Evolutionary conservation across 2,888 invertebrate species (phyloP), one percentile per base, ranked within the genome.

Genomic region (Volucella zonaria): DNA sequence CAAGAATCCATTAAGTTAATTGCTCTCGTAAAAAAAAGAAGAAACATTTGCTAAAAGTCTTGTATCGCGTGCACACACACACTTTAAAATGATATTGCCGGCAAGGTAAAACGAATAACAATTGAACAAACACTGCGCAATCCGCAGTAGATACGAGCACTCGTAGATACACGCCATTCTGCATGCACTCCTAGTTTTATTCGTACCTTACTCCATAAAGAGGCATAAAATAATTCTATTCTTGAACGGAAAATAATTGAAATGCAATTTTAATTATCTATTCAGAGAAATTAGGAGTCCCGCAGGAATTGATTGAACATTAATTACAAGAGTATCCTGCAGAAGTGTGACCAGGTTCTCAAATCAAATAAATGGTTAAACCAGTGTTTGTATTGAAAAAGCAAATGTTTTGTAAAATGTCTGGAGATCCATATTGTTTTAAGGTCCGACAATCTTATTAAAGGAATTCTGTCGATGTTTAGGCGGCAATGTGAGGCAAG

Each of bases 221-320:
- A 18, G 18, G 18, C 2, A 18, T 18, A 2, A 23, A 2, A 23
- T 23, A 31, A 6, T 31, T 31, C 31, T 31, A 4, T 31, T 4
- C 1, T n/a, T 11, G 12, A 8, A 2, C 12, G 23, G 0, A 51
- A 67, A 12, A 59, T 49, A 68, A 70, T 68, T 67, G 51, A 56
- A 68, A 74, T 74, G 68, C 47, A 78, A 59, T 82, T 78, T 78
- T 82, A 78, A 82, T 82, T 82, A 78, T 51, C 49, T 31, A 23
- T 31, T 31, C 6, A 31, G 31, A 31, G 31, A 31, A n/a, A 6
- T 31, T 6, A 31, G 31, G 38, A 74, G 40, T 68, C 80, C 38
- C 54, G 11, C 38, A 43, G 59, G 58, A 52, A 61, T 18, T 18
- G 42, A 45, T 38, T 61, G 78, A 68, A 62, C 51, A 51, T 51